Evolutionary conservation across 1,140 invertebrate genomes (phyloP), one percentile per base, ranked within the genome.

Genomic region (Sminthurides bifidus): DNA sequence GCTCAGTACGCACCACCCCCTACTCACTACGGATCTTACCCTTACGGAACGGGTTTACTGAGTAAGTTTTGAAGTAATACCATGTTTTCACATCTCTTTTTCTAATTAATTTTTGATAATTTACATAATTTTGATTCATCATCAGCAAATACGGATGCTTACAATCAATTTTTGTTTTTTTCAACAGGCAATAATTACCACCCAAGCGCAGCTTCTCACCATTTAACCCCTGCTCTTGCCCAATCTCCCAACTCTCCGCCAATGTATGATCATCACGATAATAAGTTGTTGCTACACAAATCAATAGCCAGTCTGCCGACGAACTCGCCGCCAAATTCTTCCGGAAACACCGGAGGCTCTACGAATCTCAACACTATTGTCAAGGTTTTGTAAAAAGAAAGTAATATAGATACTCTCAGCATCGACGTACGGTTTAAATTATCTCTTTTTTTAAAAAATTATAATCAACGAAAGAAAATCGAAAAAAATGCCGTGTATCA

Each of bases 21-120:
- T 23, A 31, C 54, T 26, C 54, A 46, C 33, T 56, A 46, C 23
- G 46, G 46, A 23, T 56, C 56, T 31, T 60, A 60, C 48, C 52
- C 59, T 15, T 60, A 60, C 43, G 59, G 59, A 52, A 56, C 59
- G 24, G 59, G 59, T 29, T 54, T 60, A n/a, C 54, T 60, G 24
- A 60, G 54, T 56, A 56, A 60, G 54, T 56, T 30, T 10, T n/a
- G n/a, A n/a, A n/a, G n/a, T n/a, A n/a, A n/a, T n/a, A n/a, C n/a
- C n/a, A n/a, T n/a, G n/a, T n/a, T n/a, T n/a, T n/a, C n/a, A n/a
- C n/a, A n/a, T n/a, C n/a, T n/a, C n/a, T n/a, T n/a, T n/a, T 35
- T 35, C 33, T 35, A 35, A 8, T 41, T 15, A 17, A 4, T 41
- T 41, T n/a, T 41, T 17, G 4, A 8, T n/a, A 8, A 17, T 17